Percentiles rank a stretch among this genome's conserved stretches.
phyloP scores from a whole-genome alignment of 2,888 invertebrate species.

The Apodemia duryi region DNA sequence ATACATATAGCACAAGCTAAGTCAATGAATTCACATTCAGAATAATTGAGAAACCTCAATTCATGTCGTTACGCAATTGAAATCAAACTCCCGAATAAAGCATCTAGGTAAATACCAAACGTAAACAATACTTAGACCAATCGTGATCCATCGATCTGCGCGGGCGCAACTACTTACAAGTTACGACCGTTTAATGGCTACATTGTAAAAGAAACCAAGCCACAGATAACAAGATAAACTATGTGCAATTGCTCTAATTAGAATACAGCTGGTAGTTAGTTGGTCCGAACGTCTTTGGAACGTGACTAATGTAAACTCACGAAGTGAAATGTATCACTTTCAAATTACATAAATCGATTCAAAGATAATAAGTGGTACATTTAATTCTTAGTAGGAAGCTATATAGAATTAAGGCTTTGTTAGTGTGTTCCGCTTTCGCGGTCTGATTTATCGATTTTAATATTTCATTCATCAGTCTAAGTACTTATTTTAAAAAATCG shows the following conservation, averaged over 20 bases:
- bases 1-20: no score
- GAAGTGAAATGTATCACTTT: slow-evolving; percentile 57
- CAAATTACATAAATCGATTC: slow-evolving; percentile 49
- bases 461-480: neutral
- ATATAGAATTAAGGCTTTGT: slow-evolving; percentile 9
- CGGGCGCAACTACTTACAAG: neutral
- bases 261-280: slow-evolving; percentile 38
- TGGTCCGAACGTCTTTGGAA: slow-evolving; percentile 42
- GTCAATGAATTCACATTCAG: no score
- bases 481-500: no score
- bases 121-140: slow-evolving; percentile 27
- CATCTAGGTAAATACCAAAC: slow-evolving; percentile 3
- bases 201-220: slow-evolving; percentile 27
- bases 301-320: slow-evolving; percentile 54
- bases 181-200: slow-evolving; percentile 26
- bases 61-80: neutral
- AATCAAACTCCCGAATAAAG: neutral
- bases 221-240: slow-evolving; percentile 30
- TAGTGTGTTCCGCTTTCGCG: slow-evolving; percentile 9
- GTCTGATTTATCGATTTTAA: neutral
- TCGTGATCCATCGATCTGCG: slow-evolving; percentile 30
- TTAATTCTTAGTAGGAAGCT: neutral
- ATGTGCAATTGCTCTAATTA: slow-evolving; percentile 37
- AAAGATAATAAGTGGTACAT: slow-evolving; percentile 20
- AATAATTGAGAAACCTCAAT: neutral